These are phyloP conservation scores for Meda fulgida DNA, from an alignment of 2,797 vertebrate species.

Conservation along the genomic window DNA sequence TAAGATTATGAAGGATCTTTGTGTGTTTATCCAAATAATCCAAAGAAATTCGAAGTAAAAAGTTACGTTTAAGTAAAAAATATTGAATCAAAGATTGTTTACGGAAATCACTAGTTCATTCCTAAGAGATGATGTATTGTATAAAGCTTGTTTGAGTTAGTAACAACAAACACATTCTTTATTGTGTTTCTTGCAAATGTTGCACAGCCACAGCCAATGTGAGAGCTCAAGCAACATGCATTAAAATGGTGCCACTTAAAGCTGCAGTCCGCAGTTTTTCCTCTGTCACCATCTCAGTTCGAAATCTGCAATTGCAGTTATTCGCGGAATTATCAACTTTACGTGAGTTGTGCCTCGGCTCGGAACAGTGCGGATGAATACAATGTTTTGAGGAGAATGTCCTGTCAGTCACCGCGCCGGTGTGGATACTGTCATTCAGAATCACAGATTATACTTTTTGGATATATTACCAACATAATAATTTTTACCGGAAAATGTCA, in stretches of 20 bases:
- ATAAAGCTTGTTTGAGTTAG: neutral
- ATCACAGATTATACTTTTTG: too few relatives aligned
- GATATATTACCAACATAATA: too few relatives aligned
- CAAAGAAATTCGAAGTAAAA: neutral
- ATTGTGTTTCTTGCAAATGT: neutral
- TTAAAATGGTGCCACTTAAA: neutral
- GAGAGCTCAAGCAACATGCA: neutral
- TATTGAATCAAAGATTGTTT: neutral
- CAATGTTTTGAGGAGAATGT: too few relatives aligned
- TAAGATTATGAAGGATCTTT: neutral
- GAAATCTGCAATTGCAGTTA: too few relatives aligned
- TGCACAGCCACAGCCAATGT: neutral
- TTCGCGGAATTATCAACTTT: too few relatives aligned
- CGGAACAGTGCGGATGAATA: too few relatives aligned
- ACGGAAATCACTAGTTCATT: neutral
- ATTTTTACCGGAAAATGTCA: too few relatives aligned
- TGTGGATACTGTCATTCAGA: too few relatives aligned
- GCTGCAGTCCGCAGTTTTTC: neutral
- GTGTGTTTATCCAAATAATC: neutral
- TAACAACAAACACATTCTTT: neutral
- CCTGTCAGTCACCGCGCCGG: too few relatives aligned
- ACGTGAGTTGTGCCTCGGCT: too few relatives aligned
- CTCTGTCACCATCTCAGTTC: too few relatives aligned
- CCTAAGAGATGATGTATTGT: neutral
- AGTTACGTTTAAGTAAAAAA: neutral